These are phyloP conservation scores for Piprites chloris DNA, from an alignment of 2,113 vertebrate species.

Conservation along the genomic window DNA sequence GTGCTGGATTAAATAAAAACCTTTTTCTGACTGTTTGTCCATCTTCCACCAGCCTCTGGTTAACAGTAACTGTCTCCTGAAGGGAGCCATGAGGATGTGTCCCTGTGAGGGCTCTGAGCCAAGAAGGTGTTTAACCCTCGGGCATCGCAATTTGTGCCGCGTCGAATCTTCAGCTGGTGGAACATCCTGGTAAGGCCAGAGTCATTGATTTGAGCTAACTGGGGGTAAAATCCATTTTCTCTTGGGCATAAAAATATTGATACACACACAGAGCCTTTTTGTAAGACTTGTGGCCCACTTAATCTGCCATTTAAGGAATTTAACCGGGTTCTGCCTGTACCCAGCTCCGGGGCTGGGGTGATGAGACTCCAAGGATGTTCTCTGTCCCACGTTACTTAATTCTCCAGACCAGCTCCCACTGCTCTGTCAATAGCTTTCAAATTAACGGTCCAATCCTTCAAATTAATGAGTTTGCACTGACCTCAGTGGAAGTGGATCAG, in stretches of 20 bases:
- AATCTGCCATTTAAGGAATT: background rate
- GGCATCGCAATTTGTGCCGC: rapidly evolving
- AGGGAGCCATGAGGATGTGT: no score
- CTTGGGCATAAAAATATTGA: background rate
- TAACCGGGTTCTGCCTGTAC: background rate
- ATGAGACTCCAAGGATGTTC: background rate
- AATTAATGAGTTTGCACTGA: conserved; percentile 24
- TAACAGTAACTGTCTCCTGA: rapidly evolving
- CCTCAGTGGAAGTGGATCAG: conserved; percentile 23
- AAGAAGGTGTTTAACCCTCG: rapidly evolving
- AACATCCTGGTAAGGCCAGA: rapidly evolving
- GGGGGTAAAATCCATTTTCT: background rate
- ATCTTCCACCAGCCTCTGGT: background rate
- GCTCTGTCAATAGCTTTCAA: background rate
- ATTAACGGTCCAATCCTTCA: background rate
- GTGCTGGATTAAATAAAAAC: rapidly evolving
- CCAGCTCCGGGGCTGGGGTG: rapidly evolving
- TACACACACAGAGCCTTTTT: rapidly evolving
- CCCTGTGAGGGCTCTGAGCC: background rate
- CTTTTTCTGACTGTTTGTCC: background rate
- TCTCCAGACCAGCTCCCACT: background rate
- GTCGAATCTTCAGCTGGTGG: rapidly evolving
- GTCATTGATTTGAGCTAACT: background rate
- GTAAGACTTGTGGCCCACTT: background rate
- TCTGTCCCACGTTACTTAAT: background rate